phyloP scores from a whole-genome alignment of 2,113 vertebrate species.

The Cyanocitta stelleri region DNA sequence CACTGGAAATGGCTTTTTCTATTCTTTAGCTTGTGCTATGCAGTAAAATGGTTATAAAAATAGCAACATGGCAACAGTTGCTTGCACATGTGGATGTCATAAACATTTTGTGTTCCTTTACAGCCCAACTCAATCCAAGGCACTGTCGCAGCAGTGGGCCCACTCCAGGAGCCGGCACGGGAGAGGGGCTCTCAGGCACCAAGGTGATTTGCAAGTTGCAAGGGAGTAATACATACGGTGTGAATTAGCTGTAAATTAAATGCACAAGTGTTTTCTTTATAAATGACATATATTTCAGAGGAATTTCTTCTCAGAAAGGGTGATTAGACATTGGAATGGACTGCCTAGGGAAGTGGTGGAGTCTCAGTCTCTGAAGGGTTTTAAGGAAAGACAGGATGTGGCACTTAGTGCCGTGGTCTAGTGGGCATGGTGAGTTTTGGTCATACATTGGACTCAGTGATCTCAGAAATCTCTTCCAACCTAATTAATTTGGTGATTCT shows the following conservation, averaged over 20 bases:
- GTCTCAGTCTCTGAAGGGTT: background rate
- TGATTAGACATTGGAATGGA: background rate
- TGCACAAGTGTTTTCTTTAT: background rate
- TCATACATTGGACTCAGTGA: background rate
- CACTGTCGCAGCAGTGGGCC: background rate
- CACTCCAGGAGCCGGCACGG: background rate
- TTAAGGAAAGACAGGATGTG: background rate
- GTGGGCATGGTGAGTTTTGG: background rate
- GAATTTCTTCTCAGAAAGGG: background rate
- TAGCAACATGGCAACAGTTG: background rate
- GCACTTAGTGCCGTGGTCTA: background rate
- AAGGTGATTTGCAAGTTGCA: background rate
- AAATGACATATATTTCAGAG: too few relatives aligned
- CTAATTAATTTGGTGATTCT: background rate
- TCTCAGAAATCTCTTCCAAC: background rate
- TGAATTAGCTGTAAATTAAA: background rate
- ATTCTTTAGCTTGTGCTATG: background rate
- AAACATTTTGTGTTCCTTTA: background rate
- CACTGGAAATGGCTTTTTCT: background rate
- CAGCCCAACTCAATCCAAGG: background rate
- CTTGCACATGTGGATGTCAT: slow-evolving; percentile 17
- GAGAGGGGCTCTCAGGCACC: background rate
- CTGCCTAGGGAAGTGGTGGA: background rate
- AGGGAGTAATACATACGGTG: background rate
- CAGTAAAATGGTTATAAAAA: slow-evolving; percentile 14